Conservation (phyloP, 1,140 invertebrate genomes). For the Venustaconcha ellipsiformis region DNA sequence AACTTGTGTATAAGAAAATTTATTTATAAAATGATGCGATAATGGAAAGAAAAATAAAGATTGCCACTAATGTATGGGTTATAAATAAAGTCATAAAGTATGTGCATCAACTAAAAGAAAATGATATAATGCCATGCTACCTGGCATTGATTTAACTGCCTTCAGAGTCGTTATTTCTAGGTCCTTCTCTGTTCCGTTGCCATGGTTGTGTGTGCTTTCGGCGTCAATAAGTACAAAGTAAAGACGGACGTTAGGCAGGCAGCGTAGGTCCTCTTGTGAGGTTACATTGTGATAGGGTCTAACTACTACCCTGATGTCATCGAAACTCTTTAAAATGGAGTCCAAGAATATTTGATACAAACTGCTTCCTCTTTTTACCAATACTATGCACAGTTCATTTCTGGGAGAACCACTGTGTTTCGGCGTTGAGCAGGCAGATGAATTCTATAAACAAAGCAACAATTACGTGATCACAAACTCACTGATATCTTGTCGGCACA, state of each 20-base stretch:
- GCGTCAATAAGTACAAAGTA: slow-evolving; percentile 47
- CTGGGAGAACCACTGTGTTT: slow-evolving; percentile 31
- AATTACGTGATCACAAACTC: too few species aligned
- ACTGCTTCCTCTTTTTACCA: slow-evolving; percentile 30
- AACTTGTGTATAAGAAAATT: too few species aligned
- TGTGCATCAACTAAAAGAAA: too few species aligned
- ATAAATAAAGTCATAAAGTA: too few species aligned
- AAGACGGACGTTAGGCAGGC: slow-evolving; percentile 41
- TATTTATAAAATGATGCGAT: too few species aligned
- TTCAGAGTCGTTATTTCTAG: slow-evolving; percentile 38
- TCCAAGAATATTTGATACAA: slow-evolving; percentile 25
- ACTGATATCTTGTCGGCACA: too few species aligned
- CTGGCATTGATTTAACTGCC: slow-evolving; percentile 40
- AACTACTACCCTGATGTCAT: slow-evolving; percentile 38
- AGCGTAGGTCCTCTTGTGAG: slow-evolving; percentile 37
- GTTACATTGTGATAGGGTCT: slow-evolving; percentile 40
- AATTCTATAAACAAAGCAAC: too few species aligned
- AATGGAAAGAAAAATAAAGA: too few species aligned
- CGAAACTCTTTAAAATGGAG: slow-evolving; percentile 36
- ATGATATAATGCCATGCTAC: slow-evolving; percentile 10
- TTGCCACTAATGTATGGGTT: too few species aligned
- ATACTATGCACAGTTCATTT: slow-evolving; percentile 36
- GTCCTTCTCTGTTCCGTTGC: slow-evolving; percentile 31
- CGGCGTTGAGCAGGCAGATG: not conserved
- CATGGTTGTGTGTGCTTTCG: slow-evolving; percentile 25